Base-by-base conservation (phyloP, 2,888 invertebrate species). In the Scelioninae gen. 2 region DNA sequence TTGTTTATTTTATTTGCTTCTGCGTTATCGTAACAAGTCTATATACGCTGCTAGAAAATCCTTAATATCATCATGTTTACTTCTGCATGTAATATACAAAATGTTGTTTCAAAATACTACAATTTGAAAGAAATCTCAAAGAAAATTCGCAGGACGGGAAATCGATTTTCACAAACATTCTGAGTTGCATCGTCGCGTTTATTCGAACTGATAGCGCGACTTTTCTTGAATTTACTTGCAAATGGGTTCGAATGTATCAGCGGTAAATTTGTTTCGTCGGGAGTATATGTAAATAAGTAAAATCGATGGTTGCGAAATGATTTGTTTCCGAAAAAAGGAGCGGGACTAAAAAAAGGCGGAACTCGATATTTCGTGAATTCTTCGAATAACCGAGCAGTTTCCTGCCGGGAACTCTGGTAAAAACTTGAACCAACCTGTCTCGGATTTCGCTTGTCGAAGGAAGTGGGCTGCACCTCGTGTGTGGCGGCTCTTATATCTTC, bases 391-490 rank as follows among this genome's bases (percentile, higher is more conserved):
- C 75, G 52, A 74, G 65, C 64, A 78, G 79, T 77, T 79, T 78
- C 77, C 79, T 78, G 77, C 63, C 64, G 25, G 67, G 45, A 64
- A 63, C 72, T 67, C 45, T 41, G 50, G 68, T 76, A 76, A 77
- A 75, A 75, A 75, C 67, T 71, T 70, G 76, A 77, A 69, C 76
- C 65, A 74, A 76, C 70, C 72, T 75, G 75, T 78, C 78, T 81
- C 80, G 69, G 64, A 78, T 80, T 80, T 78, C 78, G 73, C 69
- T 73, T 57, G 70, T 71, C 76, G 77, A 75, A 81, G 81, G 81
- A 81, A 81, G 81, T 81, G 79, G 78, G 77, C 76, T 77, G 76
- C 77, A 74, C 77, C 77, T 68, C 69, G 69, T 73, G 74, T 77
- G 78, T 78, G 76, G 74, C 75, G 75, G 74, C 74, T 76, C 76